These are phyloP conservation scores for Amblyteles armatorius DNA, from an alignment of 2,888 invertebrate species.

Conservation along the genomic window DNA sequence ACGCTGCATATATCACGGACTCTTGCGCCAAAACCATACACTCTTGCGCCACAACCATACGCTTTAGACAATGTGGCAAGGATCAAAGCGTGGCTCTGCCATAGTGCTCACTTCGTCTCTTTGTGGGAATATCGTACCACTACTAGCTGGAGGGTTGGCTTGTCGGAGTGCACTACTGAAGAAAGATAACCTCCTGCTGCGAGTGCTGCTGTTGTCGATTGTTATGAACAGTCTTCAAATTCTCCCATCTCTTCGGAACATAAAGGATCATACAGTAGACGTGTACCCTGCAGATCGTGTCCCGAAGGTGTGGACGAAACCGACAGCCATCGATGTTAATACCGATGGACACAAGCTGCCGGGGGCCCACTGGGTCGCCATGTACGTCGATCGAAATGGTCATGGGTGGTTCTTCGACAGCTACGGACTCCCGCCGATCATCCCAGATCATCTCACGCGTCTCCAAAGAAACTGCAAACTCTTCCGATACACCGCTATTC, in stretches of 20 bases:
- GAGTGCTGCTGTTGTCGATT: no score
- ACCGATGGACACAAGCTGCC: constrained; percentile 60
- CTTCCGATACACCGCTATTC: background rate
- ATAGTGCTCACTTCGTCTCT: background rate
- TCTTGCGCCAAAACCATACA: background rate
- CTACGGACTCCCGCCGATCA: constrained; percentile 44
- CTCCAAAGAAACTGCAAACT: constrained; percentile 26
- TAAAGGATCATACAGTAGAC: background rate
- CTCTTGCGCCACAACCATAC: no score
- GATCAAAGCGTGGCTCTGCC: constrained; percentile 27
- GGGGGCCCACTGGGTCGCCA: constrained; percentile 64
- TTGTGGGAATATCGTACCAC: constrained; percentile 15
- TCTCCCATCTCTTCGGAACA: background rate
- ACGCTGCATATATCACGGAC: constrained; percentile 12
- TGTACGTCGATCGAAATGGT: constrained; percentile 48
- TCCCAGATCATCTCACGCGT: background rate
- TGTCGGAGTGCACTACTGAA: background rate
- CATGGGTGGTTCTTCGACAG: constrained; percentile 58
- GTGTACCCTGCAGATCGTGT: constrained; percentile 44
- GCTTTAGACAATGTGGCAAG: background rate
- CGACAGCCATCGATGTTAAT: constrained; percentile 49
- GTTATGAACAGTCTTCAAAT: no score
- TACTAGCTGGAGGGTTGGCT: background rate
- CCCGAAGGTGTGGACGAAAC: constrained; percentile 42
- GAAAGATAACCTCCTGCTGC: background rate